Conservation (phyloP, 2,797 vertebrate species). For the Vireo griseus region DNA sequence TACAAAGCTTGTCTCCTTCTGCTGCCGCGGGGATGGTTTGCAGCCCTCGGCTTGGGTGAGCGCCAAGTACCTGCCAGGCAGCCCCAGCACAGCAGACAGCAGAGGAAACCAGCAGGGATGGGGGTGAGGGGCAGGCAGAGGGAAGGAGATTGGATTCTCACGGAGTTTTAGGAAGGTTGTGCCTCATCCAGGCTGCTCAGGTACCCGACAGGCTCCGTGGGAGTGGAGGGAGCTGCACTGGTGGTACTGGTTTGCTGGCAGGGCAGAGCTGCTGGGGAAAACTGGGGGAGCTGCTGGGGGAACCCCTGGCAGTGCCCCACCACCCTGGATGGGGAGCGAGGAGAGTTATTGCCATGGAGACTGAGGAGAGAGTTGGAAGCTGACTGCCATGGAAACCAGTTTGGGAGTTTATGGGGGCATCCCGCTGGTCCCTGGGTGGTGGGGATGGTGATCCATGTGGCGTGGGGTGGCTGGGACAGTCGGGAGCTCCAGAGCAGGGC, state of each 20-base stretch:
- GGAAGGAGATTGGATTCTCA: not conserved
- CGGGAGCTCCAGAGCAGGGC: not conserved
- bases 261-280: not conserved
- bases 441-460: accelerated
- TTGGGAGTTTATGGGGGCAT: not conserved
- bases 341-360: not conserved
- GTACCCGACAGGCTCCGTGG: accelerated
- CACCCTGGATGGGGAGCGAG: not conserved
- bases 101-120: not conserved
- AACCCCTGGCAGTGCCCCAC: not conserved
- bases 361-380: not conserved
- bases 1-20: not conserved
- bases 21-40: not conserved
- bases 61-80: not conserved
- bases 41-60: not conserved
- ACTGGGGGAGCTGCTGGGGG: not conserved
- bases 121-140: not conserved
- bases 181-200: not conserved
- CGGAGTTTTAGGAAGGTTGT: not conserved
- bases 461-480: not conserved
- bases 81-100: not conserved
- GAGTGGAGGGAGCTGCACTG: not conserved
- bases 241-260: not conserved
- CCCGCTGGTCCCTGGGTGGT: accelerated
- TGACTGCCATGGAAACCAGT: conserved; percentile 8